Base-by-base conservation (phyloP, 2,888 invertebrate genomes). In the Eulithis prunata region DNA sequence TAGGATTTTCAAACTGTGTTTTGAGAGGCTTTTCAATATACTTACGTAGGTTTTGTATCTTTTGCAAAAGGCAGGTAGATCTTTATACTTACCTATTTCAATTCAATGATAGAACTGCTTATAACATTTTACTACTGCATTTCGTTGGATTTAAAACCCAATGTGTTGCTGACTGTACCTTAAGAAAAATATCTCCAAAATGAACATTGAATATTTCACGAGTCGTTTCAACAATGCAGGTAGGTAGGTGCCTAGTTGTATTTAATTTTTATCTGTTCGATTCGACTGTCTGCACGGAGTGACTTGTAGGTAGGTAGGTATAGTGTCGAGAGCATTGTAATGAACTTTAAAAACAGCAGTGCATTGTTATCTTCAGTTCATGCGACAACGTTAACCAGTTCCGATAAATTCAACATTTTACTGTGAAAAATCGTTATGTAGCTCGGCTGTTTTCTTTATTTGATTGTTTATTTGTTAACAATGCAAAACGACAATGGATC, bases 401-500 rank as follows among this genome's bases (percentile, higher is more conserved):
- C 64, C 49, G 28, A 47, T 61, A 28, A 53, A 57, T 47, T 68
- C 52, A 11, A n/a, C 53, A 8, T 43, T 45, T 49, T 32, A 32
- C 41, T 62, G 43, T 43, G 28, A 58, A 43, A 41, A 21, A 38
- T 55, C 59, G 54, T 36, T 49, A 43, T 49, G 49, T 65, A 49
- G 21, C 49, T 45, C 8, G 6, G 5, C 0, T 32, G 28, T 51
- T 63, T 61, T 63, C 10, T 38, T 10, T 60, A n/a, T 55, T 28
- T 41, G 41, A 36, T 62, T 28, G 49, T 41, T 43, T 36, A 14
- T 54, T 21, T 57, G 49, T 62, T 38, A 38, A 79, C 60, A 74
- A 91, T 91, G 91, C 84, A 90, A 77, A 87, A 87, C 78, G 89
- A 89, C 78, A 88, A 88, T 79, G 89, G 84, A 71, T 92, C 90